Base-by-base conservation (phyloP, 2,888 invertebrate species). In the Gnatocerus cornutus region DNA sequence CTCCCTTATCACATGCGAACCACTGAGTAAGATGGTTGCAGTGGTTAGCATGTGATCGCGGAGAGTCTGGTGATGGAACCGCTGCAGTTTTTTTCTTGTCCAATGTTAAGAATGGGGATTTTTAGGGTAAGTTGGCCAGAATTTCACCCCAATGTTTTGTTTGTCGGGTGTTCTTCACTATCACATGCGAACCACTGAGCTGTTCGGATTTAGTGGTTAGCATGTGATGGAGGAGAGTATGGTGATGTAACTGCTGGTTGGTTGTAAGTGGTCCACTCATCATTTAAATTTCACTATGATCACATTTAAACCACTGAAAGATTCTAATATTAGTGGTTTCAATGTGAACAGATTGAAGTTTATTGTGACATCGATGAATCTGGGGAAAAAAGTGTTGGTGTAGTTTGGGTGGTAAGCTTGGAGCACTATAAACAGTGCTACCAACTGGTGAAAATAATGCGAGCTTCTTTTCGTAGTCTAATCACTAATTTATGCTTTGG, bases 231-330 rank as follows among this genome's bases (percentile, higher is more conserved):
- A 33, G 6, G 33, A 33, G 33, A n/a, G 21, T 1, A 3, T 21
- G 21, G 21, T 1, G 6, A 33, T 33, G 2, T 6, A 33, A n/a
- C n/a, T 2, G 1, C 6, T 33, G n/a, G 2, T n/a, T 33, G 2
- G 9, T 33, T 33, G 33, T 7, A n/a, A 33, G 7, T 7, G 33
- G 33, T 33, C 29, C 29, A 29, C n/a, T n/a, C n/a, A n/a, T n/a
- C 4, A 7, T 29, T 33, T 33, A 33, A 33, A 33, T 33, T 33
- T 33, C 33, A 7, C 33, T 33, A 33, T 33, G 33, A 33, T 33
- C 33, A 33, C 33, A 33, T 33, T 33, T 33, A 33, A 33, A 33
- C 33, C 33, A 33, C 33, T 33, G 33, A 33, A 29, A n/a, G 33
- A 7, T 4, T 33, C 6, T 33, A n/a, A 33, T 4, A 33, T 7